A percentile compares a stretch with the other conserved stretches of the same genome.
Evolutionary conservation across 2,113 vertebrate genomes (phyloP).

Genomic region (Hyla sarda): DNA sequence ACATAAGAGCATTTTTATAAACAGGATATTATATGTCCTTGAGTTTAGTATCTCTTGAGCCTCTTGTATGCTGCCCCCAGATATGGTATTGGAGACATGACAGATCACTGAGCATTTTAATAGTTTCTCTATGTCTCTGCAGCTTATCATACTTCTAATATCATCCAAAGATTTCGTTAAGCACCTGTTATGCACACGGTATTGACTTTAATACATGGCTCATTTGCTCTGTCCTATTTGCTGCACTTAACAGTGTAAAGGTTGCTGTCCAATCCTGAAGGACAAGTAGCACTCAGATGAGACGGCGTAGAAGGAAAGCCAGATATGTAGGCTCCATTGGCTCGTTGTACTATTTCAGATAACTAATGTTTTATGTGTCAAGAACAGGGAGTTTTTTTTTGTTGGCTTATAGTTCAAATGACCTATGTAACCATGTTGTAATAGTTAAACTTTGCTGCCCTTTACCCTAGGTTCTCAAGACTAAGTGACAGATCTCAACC

Average conservation of each 20-base stretch:
- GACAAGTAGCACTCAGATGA: not conserved
- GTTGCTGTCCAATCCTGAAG: slow-evolving; percentile 16
- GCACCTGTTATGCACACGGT: not conserved
- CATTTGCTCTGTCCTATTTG: not conserved
- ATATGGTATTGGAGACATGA: not conserved
- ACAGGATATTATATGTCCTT: no score
- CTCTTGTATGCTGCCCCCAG: no score
- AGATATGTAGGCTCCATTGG: not conserved
- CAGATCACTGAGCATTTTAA: not conserved
- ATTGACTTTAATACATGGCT: not conserved
- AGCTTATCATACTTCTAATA: not conserved
- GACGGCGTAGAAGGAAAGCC: not conserved
- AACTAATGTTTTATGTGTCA: not conserved
- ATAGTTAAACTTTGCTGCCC: slow-evolving; percentile 10
- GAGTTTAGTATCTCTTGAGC: not conserved
- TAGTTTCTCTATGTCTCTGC: not conserved
- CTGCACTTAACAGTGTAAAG: not conserved
- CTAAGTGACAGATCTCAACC: not conserved
- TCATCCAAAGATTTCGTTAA: not conserved
- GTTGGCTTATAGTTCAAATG: not conserved
- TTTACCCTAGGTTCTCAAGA: not conserved
- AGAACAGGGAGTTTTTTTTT: not conserved
- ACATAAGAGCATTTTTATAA: no score
- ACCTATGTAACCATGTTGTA: not conserved
- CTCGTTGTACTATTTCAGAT: not conserved